phyloP scores from a whole-genome alignment of 2,888 invertebrate genomes.

The Plebejus melissa region DNA sequence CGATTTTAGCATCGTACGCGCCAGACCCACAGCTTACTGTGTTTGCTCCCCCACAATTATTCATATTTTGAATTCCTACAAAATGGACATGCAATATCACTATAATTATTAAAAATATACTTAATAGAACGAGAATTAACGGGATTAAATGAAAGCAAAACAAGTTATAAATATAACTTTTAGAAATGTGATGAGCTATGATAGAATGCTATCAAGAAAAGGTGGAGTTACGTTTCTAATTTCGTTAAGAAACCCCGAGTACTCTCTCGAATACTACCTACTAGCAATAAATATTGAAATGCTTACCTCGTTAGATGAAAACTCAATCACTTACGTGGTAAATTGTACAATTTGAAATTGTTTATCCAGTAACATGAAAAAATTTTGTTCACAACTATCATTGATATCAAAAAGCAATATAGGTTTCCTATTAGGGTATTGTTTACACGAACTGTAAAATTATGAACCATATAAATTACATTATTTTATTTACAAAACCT shows the following conservation, averaged over 20 bases:
- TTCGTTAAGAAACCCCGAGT: neutral
- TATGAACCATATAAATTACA: conserved; percentile 45
- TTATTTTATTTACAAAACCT: conserved; percentile 52
- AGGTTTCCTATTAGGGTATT: conserved; percentile 40
- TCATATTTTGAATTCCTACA: conserved; percentile 45
- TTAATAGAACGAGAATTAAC: neutral
- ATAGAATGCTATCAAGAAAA: neutral
- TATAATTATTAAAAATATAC: neutral
- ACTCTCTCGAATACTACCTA: neutral
- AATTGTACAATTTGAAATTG: conserved; percentile 47
- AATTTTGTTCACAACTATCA: conserved; percentile 52
- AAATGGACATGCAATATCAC: conserved; percentile 5
- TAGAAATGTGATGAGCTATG: neutral
- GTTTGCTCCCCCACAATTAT: conserved; percentile 58
- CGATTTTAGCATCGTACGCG: conserved; percentile 91
- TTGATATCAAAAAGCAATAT: conserved; percentile 45
- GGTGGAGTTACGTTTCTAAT: conserved; percentile 11
- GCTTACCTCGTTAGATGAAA: neutral
- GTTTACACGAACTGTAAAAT: conserved; percentile 11
- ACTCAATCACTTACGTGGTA: conserved; percentile 47
- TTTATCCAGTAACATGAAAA: conserved; percentile 48
- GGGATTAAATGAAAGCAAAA: neutral
- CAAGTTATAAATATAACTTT: neutral
- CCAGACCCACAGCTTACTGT: conserved; percentile 61
- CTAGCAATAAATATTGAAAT: neutral